Evolutionary conservation across 2,113 vertebrate species (phyloP), one percentile per base, ranked within the genome.

Genomic region (Phalacrocorax carbo): DNA sequence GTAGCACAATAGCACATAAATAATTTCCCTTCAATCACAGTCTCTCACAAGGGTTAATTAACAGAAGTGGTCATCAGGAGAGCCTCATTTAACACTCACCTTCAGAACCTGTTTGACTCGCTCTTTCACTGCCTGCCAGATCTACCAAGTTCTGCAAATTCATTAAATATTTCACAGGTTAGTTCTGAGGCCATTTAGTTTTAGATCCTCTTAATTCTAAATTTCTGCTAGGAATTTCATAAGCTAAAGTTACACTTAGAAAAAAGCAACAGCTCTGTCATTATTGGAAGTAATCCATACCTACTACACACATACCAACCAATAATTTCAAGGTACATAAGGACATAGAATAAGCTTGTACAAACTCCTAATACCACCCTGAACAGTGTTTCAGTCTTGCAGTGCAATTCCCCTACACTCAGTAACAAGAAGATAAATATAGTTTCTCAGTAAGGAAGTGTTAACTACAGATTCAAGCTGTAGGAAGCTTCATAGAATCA

Each of bases 91-190:
- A 22, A 66, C 21, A 93, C 90, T 98, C 96, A 99, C 99, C 99
- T 98, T 99, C 99, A 58, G 99, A 97, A 93, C 99, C 99, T 12
- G 99, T 99, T 96, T 99, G 99, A 96, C 99, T 99, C 13, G 99
- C 99, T 96, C 99, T 97, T 95, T 99, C 99, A 91, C 99, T 99
- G 83, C 99, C 99, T 40, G 99, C 99, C 36, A 99, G 98, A 97
- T 99, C 99, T 49, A 99, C 99, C 95, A 99, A 97, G 93, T 99
- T 99, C 99, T 99, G 73, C 42, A 93, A 94, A 95, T 86, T 60
- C 34, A 88, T 79, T 13, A 75, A 79, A 69, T 44, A 90, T 84
- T 83, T 83, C 71, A 92, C 46, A 88, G 62, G n/a, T 94, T 88
- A 94, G 44, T 78, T 86, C 29, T 54, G 10, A 88, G 23, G 18